Percentiles rank a stretch among this genome's conserved stretches.
Conservation (phyloP, 2,113 vertebrate species). For the Chrysemys picta region DNA sequence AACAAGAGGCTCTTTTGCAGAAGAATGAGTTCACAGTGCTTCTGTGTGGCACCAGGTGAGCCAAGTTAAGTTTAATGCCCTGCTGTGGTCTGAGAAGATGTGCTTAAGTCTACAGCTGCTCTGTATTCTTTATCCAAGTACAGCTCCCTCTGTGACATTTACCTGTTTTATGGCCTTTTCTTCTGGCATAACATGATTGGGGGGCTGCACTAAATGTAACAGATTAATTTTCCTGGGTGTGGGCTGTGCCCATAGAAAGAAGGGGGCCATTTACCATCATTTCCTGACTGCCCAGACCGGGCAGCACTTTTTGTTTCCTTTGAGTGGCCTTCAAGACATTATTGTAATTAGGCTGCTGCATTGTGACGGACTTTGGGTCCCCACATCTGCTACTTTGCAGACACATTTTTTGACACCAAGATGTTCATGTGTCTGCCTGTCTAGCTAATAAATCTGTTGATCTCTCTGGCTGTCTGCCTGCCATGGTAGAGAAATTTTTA, state of each 20-base stretch:
- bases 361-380: not conserved
- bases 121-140: not conserved
- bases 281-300: not conserved
- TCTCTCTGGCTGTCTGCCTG: slow-evolving; percentile 4
- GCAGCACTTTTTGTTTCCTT: not conserved
- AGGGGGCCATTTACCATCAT: accelerated
- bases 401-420: not conserved
- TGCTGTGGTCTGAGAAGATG: not conserved
- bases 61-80: not conserved
- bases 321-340: accelerated
- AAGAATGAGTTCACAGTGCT: not conserved
- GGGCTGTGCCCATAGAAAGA: not conserved
- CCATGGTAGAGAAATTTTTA: not conserved
- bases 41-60: not conserved
- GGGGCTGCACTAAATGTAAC: not conserved
- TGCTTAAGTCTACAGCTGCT: not conserved
- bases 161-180: not conserved
- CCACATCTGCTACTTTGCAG: not conserved
- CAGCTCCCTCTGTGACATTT: not conserved
- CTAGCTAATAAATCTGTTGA: not conserved
- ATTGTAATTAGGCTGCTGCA: accelerated
- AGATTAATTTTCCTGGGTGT: accelerated
- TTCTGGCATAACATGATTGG: not conserved
- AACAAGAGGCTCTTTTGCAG: not conserved
- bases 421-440: not conserved